phyloP scores from a whole-genome alignment of 2,888 invertebrate species.

The Lepidonotus clava region DNA sequence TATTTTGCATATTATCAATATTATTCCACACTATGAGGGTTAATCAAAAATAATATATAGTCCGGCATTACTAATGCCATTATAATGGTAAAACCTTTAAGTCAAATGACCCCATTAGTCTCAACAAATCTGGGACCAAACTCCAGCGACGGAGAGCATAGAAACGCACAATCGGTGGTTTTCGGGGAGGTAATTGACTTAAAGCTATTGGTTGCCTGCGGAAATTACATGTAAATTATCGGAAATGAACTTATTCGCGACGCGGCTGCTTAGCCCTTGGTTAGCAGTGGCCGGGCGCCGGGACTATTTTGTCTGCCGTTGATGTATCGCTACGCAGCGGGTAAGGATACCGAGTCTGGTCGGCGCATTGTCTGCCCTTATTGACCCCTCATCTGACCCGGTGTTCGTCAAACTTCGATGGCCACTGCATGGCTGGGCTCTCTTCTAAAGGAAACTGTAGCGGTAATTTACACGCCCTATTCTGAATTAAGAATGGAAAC shows the following conservation, averaged over 20 bases:
- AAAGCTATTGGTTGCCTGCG: conserved; percentile 28
- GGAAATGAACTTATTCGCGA: conserved; percentile 51
- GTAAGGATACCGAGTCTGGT: not conserved
- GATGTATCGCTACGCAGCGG: not conserved
- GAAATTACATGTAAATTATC: conserved; percentile 54
- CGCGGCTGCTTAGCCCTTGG: not conserved
- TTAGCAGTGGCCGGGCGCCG: not conserved
- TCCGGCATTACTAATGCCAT: no score
- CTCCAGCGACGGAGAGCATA: no score
- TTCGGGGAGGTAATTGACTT: conserved; percentile 21
- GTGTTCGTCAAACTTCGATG: not conserved
- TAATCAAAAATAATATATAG: no score
- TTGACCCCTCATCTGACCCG: not conserved
- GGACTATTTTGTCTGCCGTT: not conserved
- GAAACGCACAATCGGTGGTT: conserved; percentile 10
- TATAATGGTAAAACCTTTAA: no score
- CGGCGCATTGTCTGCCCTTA: not conserved
- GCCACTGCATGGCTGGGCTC: not conserved
- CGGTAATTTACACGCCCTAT: no score
- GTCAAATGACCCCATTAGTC: no score
- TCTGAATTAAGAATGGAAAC: no score
- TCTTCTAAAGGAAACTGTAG: no score
- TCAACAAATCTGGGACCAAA: no score
- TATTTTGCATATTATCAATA: no score
- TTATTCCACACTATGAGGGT: no score